phyloP scores from a whole-genome alignment of 2,113 vertebrate genomes.

The Oenanthe melanoleuca region DNA sequence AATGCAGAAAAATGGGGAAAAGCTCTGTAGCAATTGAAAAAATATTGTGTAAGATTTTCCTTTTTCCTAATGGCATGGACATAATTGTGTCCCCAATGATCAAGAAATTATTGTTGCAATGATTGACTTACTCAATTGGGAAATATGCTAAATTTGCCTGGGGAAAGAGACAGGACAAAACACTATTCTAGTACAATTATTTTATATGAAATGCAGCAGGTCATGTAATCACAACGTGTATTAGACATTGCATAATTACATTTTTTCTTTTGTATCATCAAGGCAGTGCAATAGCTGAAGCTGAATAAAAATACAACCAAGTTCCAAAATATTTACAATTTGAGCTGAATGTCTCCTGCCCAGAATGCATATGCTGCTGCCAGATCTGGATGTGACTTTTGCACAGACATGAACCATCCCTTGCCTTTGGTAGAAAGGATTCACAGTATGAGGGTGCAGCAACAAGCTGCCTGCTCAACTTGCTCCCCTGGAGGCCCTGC shows the following conservation, averaged over 20 bases:
- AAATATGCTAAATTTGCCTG: neutral
- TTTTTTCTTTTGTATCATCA: neutral
- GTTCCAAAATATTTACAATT: neutral
- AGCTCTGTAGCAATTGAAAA: neutral
- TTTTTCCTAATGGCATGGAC: neutral
- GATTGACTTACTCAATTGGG: neutral
- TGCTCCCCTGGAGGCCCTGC: neutral
- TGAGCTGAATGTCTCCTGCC: neutral
- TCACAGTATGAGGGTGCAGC: neutral
- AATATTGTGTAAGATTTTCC: neutral
- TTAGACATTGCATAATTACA: neutral
- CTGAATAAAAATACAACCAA: neutral
- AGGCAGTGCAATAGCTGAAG: neutral
- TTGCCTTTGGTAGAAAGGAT: neutral
- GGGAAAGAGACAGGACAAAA: neutral
- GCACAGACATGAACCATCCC: neutral
- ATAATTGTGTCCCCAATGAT: neutral
- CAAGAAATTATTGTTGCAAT: neutral
- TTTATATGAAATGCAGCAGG: neutral
- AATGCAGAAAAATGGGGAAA: neutral
- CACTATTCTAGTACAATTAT: neutral
- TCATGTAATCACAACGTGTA: neutral
- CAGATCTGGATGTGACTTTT: neutral
- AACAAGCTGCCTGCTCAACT: neutral
- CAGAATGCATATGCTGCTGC: neutral